Base-by-base conservation (phyloP, 2,888 invertebrate genomes). In the Ctenicera cuprea region DNA sequence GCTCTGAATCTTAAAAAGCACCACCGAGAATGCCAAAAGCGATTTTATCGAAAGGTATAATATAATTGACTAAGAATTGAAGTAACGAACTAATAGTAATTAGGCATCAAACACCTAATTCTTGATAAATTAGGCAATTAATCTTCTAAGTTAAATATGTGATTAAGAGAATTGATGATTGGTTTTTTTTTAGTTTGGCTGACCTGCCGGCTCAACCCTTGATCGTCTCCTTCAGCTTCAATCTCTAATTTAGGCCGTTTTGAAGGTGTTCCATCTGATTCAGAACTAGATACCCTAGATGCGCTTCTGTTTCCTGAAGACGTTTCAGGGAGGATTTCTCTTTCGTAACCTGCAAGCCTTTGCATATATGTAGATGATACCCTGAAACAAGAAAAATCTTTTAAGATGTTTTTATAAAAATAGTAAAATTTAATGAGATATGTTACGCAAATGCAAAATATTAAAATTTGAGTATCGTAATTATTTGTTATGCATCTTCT, bases 161-260 rank as follows among this genome's bases (percentile, higher is more conserved):
- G 54, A 26, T 45, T 48, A 69, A 20, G 38, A 26, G 48, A 37
- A 62, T 12, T 48, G 64, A 22, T 68, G 48, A 18, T 69, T 78
- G 79, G 80, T 79, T 81, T 80, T 75, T 80, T 78, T 71, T n/a
- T n/a, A n/a, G 78, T 76, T 80, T 84, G 84, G 84, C 86, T 86
- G 86, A 86, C 86, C 86, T 86, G 86, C 80, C 86, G 86, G 76
- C 78, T 80, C 75, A 76, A 73, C 74, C 75, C 75, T 33, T 81
- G 84, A 74, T 86, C 86, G 77, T 85, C 85, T 16, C 79, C 81
- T 71, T 85, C 86, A n/a, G 80, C 80, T 68, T 79, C 82, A n/a
- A 78, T 76, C 66, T 86, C 86, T 54, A 84, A 67, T 81, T 85
- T 86, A 33, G 83, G 81, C 74, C 83, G 80, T 80, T 86, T 86